Conservation (phyloP, 2,797 vertebrate species). For the Enteromius viviparus region DNA sequence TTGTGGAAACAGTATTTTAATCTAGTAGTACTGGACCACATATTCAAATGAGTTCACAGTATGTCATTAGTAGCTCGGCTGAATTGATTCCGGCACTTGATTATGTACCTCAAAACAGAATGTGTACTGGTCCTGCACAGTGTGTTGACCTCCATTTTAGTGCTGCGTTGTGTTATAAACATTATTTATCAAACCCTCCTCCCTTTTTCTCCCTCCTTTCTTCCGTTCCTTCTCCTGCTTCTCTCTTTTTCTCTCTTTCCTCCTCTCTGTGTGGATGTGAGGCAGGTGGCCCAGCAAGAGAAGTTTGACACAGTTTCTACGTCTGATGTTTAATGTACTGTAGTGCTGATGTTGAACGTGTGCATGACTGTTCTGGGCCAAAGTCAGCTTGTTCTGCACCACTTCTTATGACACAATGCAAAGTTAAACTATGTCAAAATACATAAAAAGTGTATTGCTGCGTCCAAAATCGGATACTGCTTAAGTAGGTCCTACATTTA, state of each 20-base stretch:
- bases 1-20: constrained; percentile 5
- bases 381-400: constrained; percentile 9
- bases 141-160: constrained; percentile 53
- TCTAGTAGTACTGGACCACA: neutral
- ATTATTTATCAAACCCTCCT: constrained; percentile 43
- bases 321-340: constrained; percentile 18
- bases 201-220: constrained; percentile 27
- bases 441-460: neutral
- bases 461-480: too few relatives aligned
- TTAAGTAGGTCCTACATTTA: too few relatives aligned
- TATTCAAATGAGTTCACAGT: constrained; percentile 17
- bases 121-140: constrained; percentile 7
- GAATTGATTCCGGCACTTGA: constrained; percentile 27
- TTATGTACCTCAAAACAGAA: constrained; percentile 32
- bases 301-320: constrained; percentile 42
- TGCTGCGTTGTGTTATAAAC: constrained; percentile 36
- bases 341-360: constrained; percentile 29
- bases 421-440: neutral
- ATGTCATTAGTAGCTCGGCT: constrained; percentile 8
- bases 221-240: neutral
- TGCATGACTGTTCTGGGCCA: constrained; percentile 4
- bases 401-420: neutral
- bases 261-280: constrained; percentile 20
- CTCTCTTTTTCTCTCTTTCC: constrained; percentile 25
- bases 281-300: constrained; percentile 41